Evolutionary conservation across 2,113 vertebrate genomes (phyloP).

Genomic region (Piaya cayana): DNA sequence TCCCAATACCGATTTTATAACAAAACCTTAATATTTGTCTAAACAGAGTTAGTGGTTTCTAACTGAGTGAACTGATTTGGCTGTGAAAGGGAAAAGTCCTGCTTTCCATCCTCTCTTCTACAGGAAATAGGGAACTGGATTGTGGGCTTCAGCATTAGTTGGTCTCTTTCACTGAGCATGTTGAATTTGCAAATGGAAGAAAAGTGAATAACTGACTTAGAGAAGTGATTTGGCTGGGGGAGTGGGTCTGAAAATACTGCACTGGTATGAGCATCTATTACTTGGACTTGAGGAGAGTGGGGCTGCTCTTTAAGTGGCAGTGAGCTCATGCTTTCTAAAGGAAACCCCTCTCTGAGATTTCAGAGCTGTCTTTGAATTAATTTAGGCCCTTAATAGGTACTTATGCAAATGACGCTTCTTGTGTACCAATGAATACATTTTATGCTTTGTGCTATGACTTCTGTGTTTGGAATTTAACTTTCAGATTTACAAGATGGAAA

Average conservation of each 20-base stretch:
- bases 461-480: not conserved
- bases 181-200: not conserved
- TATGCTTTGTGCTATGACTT: not conserved
- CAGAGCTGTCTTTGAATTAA: not conserved
- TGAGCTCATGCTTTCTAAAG: not conserved
- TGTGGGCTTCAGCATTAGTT: not conserved
- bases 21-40: not conserved
- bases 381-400: not conserved
- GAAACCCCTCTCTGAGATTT: not conserved
- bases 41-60: not conserved
- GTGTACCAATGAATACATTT: not conserved
- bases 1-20: not conserved
- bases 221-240: fast-evolving
- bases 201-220: not conserved
- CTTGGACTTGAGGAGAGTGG: not conserved
- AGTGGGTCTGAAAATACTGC: not conserved
- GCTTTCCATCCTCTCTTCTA: fast-evolving
- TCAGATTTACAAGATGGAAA: not conserved
- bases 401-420: not conserved
- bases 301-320: not conserved
- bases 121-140: not conserved
- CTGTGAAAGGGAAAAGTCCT: not conserved
- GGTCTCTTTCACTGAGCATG: not conserved
- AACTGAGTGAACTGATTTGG: not conserved
- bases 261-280: not conserved